Conservation (phyloP, 2,113 vertebrate species). For the Ptilonorhynchus violaceus region DNA sequence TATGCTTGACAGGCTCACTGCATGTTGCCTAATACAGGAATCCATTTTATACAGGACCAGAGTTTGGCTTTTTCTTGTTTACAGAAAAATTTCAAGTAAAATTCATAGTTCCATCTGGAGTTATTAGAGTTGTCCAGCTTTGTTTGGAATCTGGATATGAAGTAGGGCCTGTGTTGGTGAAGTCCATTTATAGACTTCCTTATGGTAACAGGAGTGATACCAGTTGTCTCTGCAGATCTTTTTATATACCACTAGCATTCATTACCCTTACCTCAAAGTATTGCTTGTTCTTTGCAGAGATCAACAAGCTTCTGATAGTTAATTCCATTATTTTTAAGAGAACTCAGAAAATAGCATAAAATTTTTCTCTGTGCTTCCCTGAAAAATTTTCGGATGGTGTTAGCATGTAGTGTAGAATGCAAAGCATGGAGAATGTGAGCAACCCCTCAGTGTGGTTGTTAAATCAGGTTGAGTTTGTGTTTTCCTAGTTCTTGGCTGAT, state of each 20-base stretch:
- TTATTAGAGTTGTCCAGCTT: not conserved
- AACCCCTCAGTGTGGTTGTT: not conserved
- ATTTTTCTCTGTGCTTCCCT: not conserved
- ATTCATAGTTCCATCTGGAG: not conserved
- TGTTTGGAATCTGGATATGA: not conserved
- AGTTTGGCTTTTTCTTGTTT: not conserved
- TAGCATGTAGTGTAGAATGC: not conserved
- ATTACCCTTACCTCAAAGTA: not conserved
- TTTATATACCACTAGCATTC: not conserved
- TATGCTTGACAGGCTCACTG: fast-evolving
- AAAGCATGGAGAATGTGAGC: not conserved
- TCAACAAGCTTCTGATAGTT: not conserved
- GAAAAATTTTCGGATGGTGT: not conserved
- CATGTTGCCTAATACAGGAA: not conserved
- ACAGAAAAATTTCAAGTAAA: not conserved
- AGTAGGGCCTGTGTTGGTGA: not conserved
- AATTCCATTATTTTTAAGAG: not conserved
- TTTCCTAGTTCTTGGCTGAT: not conserved
- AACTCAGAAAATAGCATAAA: not conserved
- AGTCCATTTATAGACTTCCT: not conserved
- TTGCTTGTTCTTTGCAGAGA: not conserved
- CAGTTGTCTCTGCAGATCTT: not conserved
- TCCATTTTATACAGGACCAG: not conserved
- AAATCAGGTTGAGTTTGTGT: not conserved
- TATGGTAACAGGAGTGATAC: not conserved